Percentiles rank a stretch among this genome's conserved stretches.
Conservation (phyloP, 2,113 vertebrate species). For the Spea multiplicata region DNA sequence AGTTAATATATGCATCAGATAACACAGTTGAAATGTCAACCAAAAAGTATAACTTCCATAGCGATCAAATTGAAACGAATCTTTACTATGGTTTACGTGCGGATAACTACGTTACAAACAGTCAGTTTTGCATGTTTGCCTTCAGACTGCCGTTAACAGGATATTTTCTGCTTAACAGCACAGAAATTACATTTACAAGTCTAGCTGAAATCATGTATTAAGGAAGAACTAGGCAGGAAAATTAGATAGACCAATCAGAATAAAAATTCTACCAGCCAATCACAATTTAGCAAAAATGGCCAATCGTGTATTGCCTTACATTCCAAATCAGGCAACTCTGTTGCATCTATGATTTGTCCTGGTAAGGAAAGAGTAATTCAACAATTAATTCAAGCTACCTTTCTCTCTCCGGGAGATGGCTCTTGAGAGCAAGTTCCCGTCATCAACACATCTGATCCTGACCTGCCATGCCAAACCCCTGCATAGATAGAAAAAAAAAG, state of each 20-base stretch:
- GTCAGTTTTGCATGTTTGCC: too few relatives aligned
- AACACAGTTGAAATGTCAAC: too few relatives aligned
- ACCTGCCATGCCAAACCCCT: conserved; percentile 21
- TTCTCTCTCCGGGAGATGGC: conserved; percentile 50
- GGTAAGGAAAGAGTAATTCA: conserved; percentile 36
- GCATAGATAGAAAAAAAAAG: conserved; percentile 11
- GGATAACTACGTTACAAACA: too few relatives aligned
- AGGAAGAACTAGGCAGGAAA: conserved; percentile 42
- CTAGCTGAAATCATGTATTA: not conserved
- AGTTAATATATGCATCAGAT: too few relatives aligned
- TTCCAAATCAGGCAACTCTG: conserved; percentile 20
- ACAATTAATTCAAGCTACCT: conserved; percentile 49
- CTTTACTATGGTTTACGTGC: too few relatives aligned
- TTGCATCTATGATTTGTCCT: conserved; percentile 18
- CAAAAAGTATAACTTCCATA: too few relatives aligned
- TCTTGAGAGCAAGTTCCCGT: conserved; percentile 53
- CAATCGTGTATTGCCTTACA: conserved; percentile 7
- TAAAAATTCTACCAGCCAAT: conserved; percentile 7
- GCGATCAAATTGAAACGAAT: too few relatives aligned
- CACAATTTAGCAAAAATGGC: not conserved
- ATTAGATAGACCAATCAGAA: conserved; percentile 20
- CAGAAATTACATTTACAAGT: not conserved
- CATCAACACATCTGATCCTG: conserved; percentile 48
- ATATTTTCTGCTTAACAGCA: not conserved
- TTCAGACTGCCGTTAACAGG: not conserved